Conservation (phyloP, 2,113 vertebrate species). For the Pygoscelis adeliae region DNA sequence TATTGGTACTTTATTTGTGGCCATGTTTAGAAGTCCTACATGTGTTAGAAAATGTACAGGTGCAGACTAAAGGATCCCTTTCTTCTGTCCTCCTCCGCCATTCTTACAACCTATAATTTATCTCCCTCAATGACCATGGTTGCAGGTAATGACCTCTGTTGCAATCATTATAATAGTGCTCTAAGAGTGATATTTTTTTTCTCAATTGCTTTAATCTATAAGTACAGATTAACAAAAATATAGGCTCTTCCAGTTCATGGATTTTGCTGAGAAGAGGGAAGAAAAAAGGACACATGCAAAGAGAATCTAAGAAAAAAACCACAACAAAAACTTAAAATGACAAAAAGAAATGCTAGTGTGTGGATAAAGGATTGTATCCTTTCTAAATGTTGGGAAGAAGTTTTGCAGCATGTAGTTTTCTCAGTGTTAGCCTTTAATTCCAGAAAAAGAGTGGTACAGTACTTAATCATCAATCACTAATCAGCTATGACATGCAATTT, state of each 20-base stretch:
- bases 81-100: not conserved
- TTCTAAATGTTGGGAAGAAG: not conserved
- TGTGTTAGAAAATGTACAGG: not conserved
- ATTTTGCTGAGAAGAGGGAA: not conserved
- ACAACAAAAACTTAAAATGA: rapidly evolving
- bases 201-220: not conserved
- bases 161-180: not conserved
- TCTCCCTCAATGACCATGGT: not conserved
- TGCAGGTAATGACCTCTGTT: not conserved
- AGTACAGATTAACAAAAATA: not conserved
- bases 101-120: not conserved
- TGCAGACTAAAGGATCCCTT: not conserved
- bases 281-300: not conserved
- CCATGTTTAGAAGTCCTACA: not conserved
- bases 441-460: not conserved
- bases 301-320: not conserved
- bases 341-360: not conserved
- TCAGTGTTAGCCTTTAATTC: not conserved
- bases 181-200: not conserved
- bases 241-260: not conserved
- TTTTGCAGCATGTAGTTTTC: not conserved
- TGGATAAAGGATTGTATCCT: not conserved
- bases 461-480: slow-evolving; percentile 36
- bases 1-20: not conserved
- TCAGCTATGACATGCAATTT: slow-evolving; percentile 1